Percentiles rank a stretch among this genome's conserved stretches.
Conservation (phyloP, 2,797 vertebrate species). For the Trachurus trachurus region DNA sequence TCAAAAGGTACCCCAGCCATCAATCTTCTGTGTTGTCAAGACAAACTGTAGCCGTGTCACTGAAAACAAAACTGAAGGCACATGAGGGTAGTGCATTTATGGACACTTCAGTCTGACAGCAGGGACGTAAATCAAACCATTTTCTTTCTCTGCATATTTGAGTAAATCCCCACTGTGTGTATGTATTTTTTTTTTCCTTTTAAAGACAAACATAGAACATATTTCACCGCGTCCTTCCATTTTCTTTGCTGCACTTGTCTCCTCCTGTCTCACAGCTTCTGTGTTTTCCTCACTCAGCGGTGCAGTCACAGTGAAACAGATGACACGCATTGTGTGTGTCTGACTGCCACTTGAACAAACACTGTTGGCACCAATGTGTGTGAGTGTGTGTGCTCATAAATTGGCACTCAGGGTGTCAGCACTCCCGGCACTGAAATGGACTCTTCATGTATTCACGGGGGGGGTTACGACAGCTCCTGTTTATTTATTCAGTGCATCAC, state of each 20-base stretch:
- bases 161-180: neutral
- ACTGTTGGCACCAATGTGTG: conserved; percentile 21
- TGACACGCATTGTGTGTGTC: conserved; percentile 42
- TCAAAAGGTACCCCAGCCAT: neutral
- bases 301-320: conserved; percentile 42
- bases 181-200: neutral
- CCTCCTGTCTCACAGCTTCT: conserved; percentile 37
- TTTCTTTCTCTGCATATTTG: conserved; percentile 12
- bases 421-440: conserved; percentile 44
- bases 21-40: neutral
- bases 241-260: neutral
- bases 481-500: conserved; percentile 61
- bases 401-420: conserved; percentile 60
- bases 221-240: neutral
- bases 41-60: neutral
- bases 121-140: conserved; percentile 13
- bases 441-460: conserved; percentile 57
- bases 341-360: conserved; percentile 52
- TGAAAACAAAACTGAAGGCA: neutral
- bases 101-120: neutral
- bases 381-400: conserved; percentile 40
- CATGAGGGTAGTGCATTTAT: neutral
- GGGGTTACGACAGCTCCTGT: conserved; percentile 40
- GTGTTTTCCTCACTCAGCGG: conserved; percentile 30
- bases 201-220: neutral